A percentile compares a stretch with the other conserved stretches of the same genome.
Evolutionary conservation across 2,797 vertebrate genomes (phyloP).

Genomic region (Stomatorhinus walkeri): DNA sequence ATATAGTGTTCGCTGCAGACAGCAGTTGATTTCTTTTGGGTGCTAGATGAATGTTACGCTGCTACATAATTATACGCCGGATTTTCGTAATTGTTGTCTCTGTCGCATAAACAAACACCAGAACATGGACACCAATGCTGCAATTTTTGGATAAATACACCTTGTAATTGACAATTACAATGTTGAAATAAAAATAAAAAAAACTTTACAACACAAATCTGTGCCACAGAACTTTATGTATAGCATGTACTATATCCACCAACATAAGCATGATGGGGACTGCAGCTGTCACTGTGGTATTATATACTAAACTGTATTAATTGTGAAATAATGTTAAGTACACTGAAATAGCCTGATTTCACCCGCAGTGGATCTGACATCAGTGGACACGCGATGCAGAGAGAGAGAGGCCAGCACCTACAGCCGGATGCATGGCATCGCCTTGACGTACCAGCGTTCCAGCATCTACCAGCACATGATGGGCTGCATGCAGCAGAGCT

Average conservation of each 20-base stretch:
- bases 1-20: background rate
- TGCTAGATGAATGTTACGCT: background rate
- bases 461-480: constrained; percentile 65
- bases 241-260: background rate
- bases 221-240: background rate
- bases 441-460: constrained; percentile 70
- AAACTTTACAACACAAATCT: background rate
- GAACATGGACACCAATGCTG: background rate
- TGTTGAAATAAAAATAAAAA: background rate
- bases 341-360: background rate
- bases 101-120: background rate
- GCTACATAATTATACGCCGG: background rate
- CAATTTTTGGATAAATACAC: background rate
- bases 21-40: background rate
- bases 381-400: constrained; percentile 83
- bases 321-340: background rate
- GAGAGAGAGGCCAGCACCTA: constrained; percentile 81
- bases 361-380: constrained; percentile 81
- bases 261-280: background rate
- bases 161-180: background rate
- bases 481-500: constrained; percentile 59
- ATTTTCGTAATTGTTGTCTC: background rate
- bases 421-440: constrained; percentile 75
- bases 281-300: background rate
- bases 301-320: background rate